Evolutionary conservation across 2,888 invertebrate genomes (phyloP).

Genomic region (Chymomyza fuscimana): DNA sequence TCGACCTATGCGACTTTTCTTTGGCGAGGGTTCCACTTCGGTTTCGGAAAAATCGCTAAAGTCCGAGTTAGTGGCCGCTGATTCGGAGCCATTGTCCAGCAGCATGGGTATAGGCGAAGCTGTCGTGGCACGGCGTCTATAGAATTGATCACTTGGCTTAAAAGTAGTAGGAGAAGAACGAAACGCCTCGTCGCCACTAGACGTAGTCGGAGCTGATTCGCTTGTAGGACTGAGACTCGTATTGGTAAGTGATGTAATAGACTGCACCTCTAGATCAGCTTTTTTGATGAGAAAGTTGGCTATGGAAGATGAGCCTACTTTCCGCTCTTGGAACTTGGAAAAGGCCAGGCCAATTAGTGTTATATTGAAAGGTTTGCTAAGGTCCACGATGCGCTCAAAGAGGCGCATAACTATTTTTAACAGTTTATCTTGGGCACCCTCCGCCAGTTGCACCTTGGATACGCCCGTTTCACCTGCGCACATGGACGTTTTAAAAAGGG

Average conservation of each 20-base stretch:
- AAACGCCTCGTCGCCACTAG: conserved; percentile 66
- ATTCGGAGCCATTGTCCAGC: conserved; percentile 76
- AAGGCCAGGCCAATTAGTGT: conserved; percentile 90
- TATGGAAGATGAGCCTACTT: conserved; percentile 86
- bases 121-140: conserved; percentile 75
- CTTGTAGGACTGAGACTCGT: conserved; percentile 64
- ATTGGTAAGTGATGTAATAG: conserved; percentile 84
- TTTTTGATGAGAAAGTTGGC: conserved; percentile 87
- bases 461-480: conserved; percentile 73
- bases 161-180: conserved; percentile 77
- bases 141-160: conserved; percentile 78
- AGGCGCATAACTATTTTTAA: conserved; percentile 86
- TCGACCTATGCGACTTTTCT: conserved; percentile 82
- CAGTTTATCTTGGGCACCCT: conserved; percentile 84
- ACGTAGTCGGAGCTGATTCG: conserved; percentile 46
- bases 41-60: conserved; percentile 83
- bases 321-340: conserved; percentile 87
- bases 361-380: conserved; percentile 88
- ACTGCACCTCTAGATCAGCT: conserved; percentile 87
- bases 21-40: conserved; percentile 88
- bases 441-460: conserved; percentile 79
- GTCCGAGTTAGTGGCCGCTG: conserved; percentile 78
- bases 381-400: conserved; percentile 87
- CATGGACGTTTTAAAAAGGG: conserved; percentile 81
- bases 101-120: conserved; percentile 78